Percentiles rank a stretch among this genome's conserved stretches.
These are phyloP conservation scores for Alca torda DNA, from an alignment of 2,797 vertebrate genomes.

Conservation along the genomic window DNA sequence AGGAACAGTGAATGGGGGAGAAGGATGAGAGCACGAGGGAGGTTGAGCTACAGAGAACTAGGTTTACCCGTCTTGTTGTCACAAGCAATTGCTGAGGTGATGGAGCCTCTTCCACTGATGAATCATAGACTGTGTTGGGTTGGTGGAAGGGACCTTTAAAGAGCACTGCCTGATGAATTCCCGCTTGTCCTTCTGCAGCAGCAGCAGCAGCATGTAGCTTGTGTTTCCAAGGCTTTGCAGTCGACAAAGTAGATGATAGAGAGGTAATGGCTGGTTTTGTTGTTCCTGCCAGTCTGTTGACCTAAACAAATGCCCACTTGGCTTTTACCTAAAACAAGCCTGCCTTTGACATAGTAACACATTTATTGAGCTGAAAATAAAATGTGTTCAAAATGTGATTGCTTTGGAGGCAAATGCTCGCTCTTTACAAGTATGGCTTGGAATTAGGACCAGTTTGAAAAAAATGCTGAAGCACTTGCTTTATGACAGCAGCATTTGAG, in stretches of 20 bases:
- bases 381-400: not conserved
- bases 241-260: not conserved
- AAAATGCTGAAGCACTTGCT: not conserved
- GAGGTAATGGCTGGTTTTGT: not conserved
- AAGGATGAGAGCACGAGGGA: not conserved
- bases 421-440: not conserved
- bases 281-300: not conserved
- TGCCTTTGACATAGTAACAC: not conserved
- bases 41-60: not conserved
- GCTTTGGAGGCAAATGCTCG: not conserved
- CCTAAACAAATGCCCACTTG: not conserved
- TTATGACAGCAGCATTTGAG: not conserved
- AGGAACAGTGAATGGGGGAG: accelerated
- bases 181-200: not conserved
- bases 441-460: not conserved
- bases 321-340: not conserved
- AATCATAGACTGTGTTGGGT: not conserved
- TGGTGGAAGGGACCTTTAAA: no score
- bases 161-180: not conserved
- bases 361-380: not conserved
- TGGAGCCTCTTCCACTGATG: not conserved
- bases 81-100: not conserved
- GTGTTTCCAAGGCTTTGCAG: not conserved
- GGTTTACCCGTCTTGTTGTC: not conserved
- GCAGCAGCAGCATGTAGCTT: not conserved